These are phyloP conservation scores for Neodiprion fabricii DNA, from an alignment of 1,140 invertebrate genomes.

Conservation along the genomic window DNA sequence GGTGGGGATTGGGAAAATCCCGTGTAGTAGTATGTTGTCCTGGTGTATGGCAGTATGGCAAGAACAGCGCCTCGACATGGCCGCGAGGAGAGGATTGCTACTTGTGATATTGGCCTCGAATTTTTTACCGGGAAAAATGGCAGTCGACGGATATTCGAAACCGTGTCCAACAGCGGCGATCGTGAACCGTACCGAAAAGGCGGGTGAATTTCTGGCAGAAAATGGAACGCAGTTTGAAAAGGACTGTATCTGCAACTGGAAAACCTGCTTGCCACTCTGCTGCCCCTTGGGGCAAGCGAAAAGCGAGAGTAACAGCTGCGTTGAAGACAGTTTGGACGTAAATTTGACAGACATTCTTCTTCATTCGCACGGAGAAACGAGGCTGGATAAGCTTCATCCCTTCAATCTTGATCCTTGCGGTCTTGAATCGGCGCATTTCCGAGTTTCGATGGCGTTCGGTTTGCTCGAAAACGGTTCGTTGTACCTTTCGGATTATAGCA, in stretches of 20 bases:
- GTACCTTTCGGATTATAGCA: neutral
- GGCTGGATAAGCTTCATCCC: neutral
- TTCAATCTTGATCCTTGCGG: neutral
- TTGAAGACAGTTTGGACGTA: neutral
- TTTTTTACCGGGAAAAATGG: no score
- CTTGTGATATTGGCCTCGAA: no score
- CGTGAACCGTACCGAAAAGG: no score
- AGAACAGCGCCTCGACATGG: no score
- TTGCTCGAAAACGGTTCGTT: neutral
- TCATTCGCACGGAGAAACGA: neutral
- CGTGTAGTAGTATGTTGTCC: no score
- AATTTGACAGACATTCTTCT: neutral
- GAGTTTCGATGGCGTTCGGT: neutral
- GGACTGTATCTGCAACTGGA: neutral
- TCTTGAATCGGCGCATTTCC: neutral
- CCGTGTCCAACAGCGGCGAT: no score
- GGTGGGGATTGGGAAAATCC: no score
- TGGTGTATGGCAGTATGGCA: no score
- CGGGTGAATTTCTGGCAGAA: no score
- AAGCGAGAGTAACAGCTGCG: neutral
- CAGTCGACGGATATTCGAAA: no score
- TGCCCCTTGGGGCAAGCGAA: neutral
- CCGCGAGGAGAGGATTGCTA: no score
- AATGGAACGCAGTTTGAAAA: no score
- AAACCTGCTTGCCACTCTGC: neutral